Evolutionary conservation across 1,140 invertebrate genomes (phyloP), one percentile per base, ranked within the genome.

Genomic region (Anastatus disparis): DNA sequence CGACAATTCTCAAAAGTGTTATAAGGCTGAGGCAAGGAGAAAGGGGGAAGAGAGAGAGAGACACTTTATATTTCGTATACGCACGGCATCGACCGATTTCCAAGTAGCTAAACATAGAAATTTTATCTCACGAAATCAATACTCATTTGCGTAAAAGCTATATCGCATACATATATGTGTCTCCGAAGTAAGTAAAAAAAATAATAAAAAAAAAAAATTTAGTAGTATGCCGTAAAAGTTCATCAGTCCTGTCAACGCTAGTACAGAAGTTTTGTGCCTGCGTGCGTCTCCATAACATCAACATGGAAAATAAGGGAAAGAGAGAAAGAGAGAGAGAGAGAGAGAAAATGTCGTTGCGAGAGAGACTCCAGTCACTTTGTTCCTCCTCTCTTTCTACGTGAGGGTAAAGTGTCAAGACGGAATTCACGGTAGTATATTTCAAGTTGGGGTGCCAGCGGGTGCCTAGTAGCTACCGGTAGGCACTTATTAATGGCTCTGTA

Each of bases 401-500:
- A 38, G 27, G n/a, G 44, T 31, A 58, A 69, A 73, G 73, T 63
- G 75, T 76, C 76, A 73, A 64, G 66, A 58, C 58, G 74, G 67
- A 75, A 77, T 76, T 72, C 65, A 52, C 50, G 59, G 70, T 75
- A 71, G 71, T 76, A 77, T n/a, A n/a, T 76, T 77, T 77, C 76
- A 77, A 56, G 73, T 77, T 74, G 58, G 35, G 46, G 35, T 29
- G 27, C 59, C 27, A n/a, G 53, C 38, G 17, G 69, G n/a, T n/a
- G n/a, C n/a, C n/a, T n/a, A n/a, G n/a, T n/a, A n/a, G n/a, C n/a
- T n/a, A n/a, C 62, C 62, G 29, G 73, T 74, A 72, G 70, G 70
- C 71, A 73, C 68, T 70, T 77, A 77, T 77, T 77, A 77, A 77
- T 77, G 76, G 72, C 71, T 63, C 69, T 67, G 70, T n/a, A n/a